A percentile compares a stretch with the other conserved stretches of the same genome.
Conservation (phyloP, 2,797 vertebrate genomes). For the Anableps anableps region DNA sequence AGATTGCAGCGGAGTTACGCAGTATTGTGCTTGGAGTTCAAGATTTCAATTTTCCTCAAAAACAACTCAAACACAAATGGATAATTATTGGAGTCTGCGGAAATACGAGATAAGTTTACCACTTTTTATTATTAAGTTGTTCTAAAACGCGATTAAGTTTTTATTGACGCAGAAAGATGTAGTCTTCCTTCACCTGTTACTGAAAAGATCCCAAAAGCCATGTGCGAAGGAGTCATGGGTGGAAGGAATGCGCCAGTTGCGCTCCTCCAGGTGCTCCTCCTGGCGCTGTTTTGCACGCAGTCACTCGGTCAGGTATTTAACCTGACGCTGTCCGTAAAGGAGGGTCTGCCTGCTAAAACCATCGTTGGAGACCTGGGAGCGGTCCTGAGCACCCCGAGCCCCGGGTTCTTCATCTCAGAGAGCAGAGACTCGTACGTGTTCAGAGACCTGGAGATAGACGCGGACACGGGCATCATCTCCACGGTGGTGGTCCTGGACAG, state of each 20-base stretch:
- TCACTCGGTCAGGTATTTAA: slow-evolving; percentile 82
- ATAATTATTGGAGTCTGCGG: slow-evolving; percentile 5
- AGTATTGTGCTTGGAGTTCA: background rate
- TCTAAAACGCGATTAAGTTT: slow-evolving; percentile 17
- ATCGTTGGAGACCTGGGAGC: slow-evolving; percentile 89
- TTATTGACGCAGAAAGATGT: slow-evolving; percentile 34
- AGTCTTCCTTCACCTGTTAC: background rate
- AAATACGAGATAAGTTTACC: slow-evolving; percentile 5
- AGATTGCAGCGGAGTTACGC: slow-evolving; percentile 23
- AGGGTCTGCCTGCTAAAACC: slow-evolving; percentile 88
- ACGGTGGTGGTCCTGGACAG: slow-evolving; percentile 88
- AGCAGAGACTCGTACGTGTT: slow-evolving; percentile 89
- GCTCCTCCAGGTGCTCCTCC: slow-evolving; percentile 41
- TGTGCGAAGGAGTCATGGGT: slow-evolving; percentile 50
- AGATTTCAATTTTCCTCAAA: background rate
- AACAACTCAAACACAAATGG: background rate
- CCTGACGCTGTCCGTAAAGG: slow-evolving; percentile 86
- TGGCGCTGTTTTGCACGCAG: slow-evolving; percentile 59
- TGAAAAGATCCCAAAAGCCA: slow-evolving; percentile 5
- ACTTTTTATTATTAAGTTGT: slow-evolving; percentile 1
- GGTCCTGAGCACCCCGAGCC: slow-evolving; percentile 75
- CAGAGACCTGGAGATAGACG: slow-evolving; percentile 89
- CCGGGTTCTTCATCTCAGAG: slow-evolving; percentile 92
- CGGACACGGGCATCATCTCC: slow-evolving; percentile 90
- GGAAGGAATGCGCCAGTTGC: background rate